These are phyloP conservation scores for Escarpia spicata DNA, from an alignment of 2,888 invertebrate species.

Conservation along the genomic window DNA sequence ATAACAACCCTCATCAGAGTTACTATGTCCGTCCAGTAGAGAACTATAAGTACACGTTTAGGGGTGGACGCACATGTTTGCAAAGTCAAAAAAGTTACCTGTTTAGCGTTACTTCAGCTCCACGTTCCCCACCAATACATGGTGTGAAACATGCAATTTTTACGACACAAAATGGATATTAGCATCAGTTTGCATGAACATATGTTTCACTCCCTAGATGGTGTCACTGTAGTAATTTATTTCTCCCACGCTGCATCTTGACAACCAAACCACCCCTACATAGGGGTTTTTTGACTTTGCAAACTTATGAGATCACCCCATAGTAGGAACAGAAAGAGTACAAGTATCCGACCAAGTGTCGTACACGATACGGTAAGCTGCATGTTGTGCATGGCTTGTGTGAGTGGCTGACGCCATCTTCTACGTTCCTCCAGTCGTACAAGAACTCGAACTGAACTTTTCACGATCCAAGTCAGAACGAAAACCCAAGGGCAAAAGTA, in stretches of 20 bases:
- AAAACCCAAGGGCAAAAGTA: slow-evolving; percentile 30
- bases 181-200: no score
- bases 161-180: no score
- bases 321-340: neutral
- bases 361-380: neutral
- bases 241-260: no score
- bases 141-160: no score
- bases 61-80: no score
- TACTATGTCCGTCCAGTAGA: neutral
- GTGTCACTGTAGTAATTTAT: no score
- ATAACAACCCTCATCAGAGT: neutral
- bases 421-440: slow-evolving; percentile 27
- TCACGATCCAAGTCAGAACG: slow-evolving; percentile 39
- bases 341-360: neutral
- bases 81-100: no score
- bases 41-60: neutral
- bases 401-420: neutral
- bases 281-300: neutral
- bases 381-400: neutral
- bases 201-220: no score
- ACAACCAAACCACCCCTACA: neutral
- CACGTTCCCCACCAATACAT: no score
- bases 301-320: neutral
- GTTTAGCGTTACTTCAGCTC: no score
- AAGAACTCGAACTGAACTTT: slow-evolving; percentile 35